Base-by-base conservation (phyloP, 2,888 invertebrate genomes). In the Drosophila vallismaia region DNA sequence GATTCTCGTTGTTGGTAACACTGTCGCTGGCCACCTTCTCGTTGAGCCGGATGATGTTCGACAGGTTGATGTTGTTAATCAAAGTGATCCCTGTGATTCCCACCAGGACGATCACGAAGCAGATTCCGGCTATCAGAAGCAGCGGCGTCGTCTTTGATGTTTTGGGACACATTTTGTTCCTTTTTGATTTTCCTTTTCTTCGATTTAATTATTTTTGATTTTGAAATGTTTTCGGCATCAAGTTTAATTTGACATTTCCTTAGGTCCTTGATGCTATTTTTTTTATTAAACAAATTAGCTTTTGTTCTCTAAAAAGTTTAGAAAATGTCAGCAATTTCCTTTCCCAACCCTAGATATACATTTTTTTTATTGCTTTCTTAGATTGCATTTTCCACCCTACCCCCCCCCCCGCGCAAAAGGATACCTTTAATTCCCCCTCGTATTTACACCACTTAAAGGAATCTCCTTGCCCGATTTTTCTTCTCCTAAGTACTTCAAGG, bases 1-100 rank as follows among this genome's bases (percentile, higher is more conserved):
- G 89, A 66, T 74, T 86, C 33, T 89, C 89, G 12, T 81, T 82
- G 33, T 88, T 87, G 14, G 89, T 89, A 53, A 89, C 90, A 66
- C 91, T 90, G 51, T 91, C 91, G 76, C 91, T 91, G 73, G 91
- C 91, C 63, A 91, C 91, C 76, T 91, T 89, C 76, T 91, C 91
- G 62, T 91, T 91, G 49, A 91, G 71, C 29, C 90, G 85, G 63
- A 91, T 90, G 19, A 91, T 91, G 46, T 91, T 91, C 33, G 91
- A 90, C 53, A 91, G 76, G 76, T 91, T 91, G 42, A 91, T 89
- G 64, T 91, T 91, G 68, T 90, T 92, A 68, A 93, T 91, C 55
- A 93, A 85, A 36, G 93, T 93, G 8, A 93, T 91, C 48, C 93
- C 93, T 10, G 93, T 93, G 85, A 92, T 91, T 19, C 92, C 93